phyloP scores from a whole-genome alignment of 1,140 invertebrate species.

The Trialeurodes vaporariorum region DNA sequence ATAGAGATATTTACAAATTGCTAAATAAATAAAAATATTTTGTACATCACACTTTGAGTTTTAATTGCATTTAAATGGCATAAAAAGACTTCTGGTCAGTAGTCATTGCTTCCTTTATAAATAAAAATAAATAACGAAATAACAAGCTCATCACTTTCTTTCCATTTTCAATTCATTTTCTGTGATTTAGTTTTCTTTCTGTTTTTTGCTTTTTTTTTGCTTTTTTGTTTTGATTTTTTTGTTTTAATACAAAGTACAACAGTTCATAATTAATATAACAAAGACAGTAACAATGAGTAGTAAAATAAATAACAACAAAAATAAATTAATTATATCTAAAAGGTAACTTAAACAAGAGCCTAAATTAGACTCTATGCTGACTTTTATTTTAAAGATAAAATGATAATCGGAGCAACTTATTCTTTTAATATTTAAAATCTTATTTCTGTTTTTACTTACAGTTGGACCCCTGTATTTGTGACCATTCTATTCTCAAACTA shows the following conservation, averaged over 20 bases:
- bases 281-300: neutral
- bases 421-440: too few species aligned
- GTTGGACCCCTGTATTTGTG: too few species aligned
- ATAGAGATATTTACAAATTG: neutral
- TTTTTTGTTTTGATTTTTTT: neutral
- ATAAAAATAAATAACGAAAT: neutral
- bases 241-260: neutral
- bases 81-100: neutral
- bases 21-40: neutral
- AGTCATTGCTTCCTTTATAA: neutral
- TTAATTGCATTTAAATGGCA: neutral
- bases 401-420: too few species aligned
- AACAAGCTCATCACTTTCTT: too few species aligned
- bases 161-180: too few species aligned
- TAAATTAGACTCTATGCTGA: too few species aligned
- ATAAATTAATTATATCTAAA: neutral
- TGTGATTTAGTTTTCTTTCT: too few species aligned
- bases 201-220: too few species aligned
- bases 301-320: neutral
- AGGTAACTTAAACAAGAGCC: too few species aligned
- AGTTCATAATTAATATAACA: neutral
- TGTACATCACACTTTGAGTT: neutral
- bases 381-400: too few species aligned
- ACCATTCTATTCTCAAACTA: too few species aligned
- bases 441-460: too few species aligned